These are phyloP conservation scores for Bos taurus DNA, from an alignment of 2,113 vertebrate species.

Conservation along the genomic window ARS-UCD2.0 NC_037334.1:44680001-44680500, in stretches of 20 bases:
- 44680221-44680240: background rate
- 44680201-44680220: background rate
- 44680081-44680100: background rate
- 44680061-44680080: background rate
- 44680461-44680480: background rate
- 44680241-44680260: background rate
- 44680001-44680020: background rate
- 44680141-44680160: background rate
- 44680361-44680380: background rate
- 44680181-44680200: background rate
- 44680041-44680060: background rate
- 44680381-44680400: background rate
- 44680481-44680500: background rate
- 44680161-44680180: background rate
- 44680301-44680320: background rate
- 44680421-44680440: background rate
- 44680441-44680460: background rate
- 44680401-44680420: accelerated
- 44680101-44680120: background rate
- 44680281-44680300: background rate
- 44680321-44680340: background rate
- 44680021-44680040: background rate
- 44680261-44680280: background rate
- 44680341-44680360: background rate
- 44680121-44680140: accelerated